Base-by-base conservation (phyloP, 2,797 vertebrate genomes). In the Ataeniobius toweri region DNA sequence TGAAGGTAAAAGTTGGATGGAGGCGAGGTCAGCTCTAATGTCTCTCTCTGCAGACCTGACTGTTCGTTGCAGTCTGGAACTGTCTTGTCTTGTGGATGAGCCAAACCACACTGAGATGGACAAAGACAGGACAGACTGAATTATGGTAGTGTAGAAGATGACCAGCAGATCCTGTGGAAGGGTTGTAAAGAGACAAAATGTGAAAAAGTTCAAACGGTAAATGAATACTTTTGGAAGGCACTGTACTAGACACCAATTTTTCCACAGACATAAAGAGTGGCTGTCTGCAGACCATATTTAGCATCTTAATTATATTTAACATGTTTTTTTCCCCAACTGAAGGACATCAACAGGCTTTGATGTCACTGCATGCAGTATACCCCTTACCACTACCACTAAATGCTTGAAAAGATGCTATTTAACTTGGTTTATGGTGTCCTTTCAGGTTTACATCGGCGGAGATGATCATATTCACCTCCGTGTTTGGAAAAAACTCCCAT, bases 401-500 rank as follows among this genome's bases (percentile, higher is more conserved):
- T 28, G 6, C 20, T 7, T 24, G 24, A 74, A 22, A 46, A 9
- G 2, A 76, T 31, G 5, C 12, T 70, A 46, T 26, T 44, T 74
- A 76, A 75, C 24, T 68, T 51, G 51, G 1, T 46, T 9, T 69
- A n/a, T 48, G 24, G 22, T 26, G 58, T 63, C 0, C n/a, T 83
- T 55, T 92, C 87, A 98, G 97, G 89, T 97, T 7, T 84, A 87
- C 1, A 89, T 95, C 24, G 96, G 96, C 14, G 92, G 81, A 0
- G 83, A 95, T 0, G 78, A 85, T 1, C 94, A 92, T 51, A 0
- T 95, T 41, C 97, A 98, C 82, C 6, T 98, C 16, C 89, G 96
- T 70, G 82, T 97, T 78, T 94, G 85, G 61, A 0, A 80, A 77
- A 77, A 36, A 39, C 95, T 97, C 14, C 91, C 94, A 5, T 82